Base-by-base conservation (phyloP, 2,888 invertebrate genomes). In the Eretmocerus hayati region DNA sequence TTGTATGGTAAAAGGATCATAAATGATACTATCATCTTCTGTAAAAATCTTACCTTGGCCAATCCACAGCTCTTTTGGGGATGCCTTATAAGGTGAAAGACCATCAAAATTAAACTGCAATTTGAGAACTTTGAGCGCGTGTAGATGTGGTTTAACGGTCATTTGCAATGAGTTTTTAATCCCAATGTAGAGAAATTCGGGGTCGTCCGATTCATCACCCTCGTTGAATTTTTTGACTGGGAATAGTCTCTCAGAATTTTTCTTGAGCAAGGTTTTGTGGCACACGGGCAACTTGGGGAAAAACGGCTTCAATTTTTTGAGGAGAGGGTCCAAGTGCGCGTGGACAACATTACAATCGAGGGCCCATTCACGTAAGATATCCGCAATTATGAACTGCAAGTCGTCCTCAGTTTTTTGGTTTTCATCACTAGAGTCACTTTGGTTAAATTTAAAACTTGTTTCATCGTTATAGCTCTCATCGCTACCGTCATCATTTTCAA, bases 1-100 rank as follows among this genome's bases (percentile, higher is more conserved):
- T n/a, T 32, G 15, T 13, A 42, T 15, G 9, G 16, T 6, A 43
- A 59, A 59, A 19, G 56, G 56, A 52, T 54, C 22, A 32, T 57
- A 56, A 4, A 56, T 37, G n/a, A n/a, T n/a, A n/a, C n/a, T n/a
- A 42, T 56, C 48, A 8, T 35, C 23, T 5, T 51, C n/a, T 39
- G 30, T 45, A 42, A 42, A 49, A 19, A 56, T 35, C 33, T 50
- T 55, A 19, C 53, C 48, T 20, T 53, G 46, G 31, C 57, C 55
- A 9, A 56, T 54, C 56, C 57, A 58, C 5, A 55, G 46, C 43
- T 52, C 33, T 36, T 32, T 50, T 5, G 39, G 15, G 22, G 53
- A 49, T 15, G 55, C 54, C 26, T 55, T 48, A 23, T 40, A 53
- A 20, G 53, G 15, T 3, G 51, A 52, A 16, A 58, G 18, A 11